A percentile compares a stretch with the other conserved stretches of the same genome.
phyloP scores from a whole-genome alignment of 2,797 vertebrate genomes.

The Cephalopachus bancanus region DNA sequence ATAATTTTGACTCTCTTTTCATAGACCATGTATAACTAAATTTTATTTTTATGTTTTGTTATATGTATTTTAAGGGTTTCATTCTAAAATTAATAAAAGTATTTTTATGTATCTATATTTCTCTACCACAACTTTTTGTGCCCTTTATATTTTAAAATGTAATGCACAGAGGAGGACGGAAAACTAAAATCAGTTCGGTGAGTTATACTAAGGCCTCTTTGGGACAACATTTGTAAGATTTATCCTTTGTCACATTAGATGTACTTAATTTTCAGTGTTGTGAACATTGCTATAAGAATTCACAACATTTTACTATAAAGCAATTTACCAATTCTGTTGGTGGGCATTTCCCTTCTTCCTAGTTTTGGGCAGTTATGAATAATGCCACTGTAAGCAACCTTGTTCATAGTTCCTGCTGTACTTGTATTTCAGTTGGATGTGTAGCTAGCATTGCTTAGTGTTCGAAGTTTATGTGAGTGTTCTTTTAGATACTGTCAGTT shows the following conservation, averaged over 20 bases:
- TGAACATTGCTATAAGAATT: not conserved
- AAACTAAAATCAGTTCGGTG: not conserved
- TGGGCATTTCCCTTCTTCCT: not conserved
- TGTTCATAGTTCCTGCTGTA: not conserved
- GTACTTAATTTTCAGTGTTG: not conserved
- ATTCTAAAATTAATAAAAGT: constrained; percentile 14
- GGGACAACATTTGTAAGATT: not conserved
- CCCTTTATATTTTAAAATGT: not conserved
- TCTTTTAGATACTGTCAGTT: not conserved
- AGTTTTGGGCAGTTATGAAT: not conserved
- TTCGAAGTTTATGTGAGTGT: not conserved
- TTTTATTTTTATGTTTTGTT: not conserved
- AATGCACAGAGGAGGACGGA: not conserved
- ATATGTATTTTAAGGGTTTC: not conserved
- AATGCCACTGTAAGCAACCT: not conserved
- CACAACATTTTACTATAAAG: not conserved
- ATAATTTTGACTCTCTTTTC: not conserved
- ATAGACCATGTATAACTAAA: not conserved
- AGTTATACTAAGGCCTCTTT: not conserved
- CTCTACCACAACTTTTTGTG: not conserved
- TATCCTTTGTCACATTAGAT: not conserved
- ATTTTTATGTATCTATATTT: not conserved
- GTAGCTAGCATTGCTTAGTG: not conserved
- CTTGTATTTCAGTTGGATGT: not conserved
- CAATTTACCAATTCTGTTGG: not conserved